Evolutionary conservation across 2,888 invertebrate genomes (phyloP).

Genomic region (Ormia ochracea): DNA sequence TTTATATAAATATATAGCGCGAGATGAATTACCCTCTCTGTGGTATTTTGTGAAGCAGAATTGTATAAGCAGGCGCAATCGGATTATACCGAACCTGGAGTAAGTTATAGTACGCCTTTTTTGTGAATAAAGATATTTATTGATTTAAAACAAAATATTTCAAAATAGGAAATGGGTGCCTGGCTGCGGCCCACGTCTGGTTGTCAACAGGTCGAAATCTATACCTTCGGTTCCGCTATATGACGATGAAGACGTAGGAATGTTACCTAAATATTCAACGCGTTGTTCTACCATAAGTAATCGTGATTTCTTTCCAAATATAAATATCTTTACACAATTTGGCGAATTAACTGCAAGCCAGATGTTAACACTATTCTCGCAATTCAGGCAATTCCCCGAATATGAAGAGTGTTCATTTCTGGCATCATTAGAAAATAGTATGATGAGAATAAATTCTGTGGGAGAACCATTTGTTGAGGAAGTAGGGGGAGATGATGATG

Average conservation of each 20-base stretch:
- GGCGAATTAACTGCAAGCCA: constrained; percentile 82
- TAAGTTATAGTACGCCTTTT: constrained; percentile 76
- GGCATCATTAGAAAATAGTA: constrained; percentile 81
- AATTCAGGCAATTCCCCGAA: constrained; percentile 80
- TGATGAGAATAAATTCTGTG: constrained; percentile 78
- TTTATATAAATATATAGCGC: constrained; percentile 78
- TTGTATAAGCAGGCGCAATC: constrained; percentile 79
- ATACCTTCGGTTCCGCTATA: constrained; percentile 56
- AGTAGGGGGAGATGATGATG: constrained; percentile 72
- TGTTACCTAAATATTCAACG: constrained; percentile 70
- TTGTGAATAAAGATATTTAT: background rate
- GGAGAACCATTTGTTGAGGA: constrained; percentile 70
- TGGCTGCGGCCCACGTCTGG: constrained; percentile 83
- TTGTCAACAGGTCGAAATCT: constrained; percentile 71
- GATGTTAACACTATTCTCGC: constrained; percentile 81
- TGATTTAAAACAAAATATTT: background rate
- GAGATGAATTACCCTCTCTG: constrained; percentile 80
- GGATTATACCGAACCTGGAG: constrained; percentile 86
- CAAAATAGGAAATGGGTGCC: constrained; percentile 83
- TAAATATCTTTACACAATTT: constrained; percentile 85
- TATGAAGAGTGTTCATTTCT: constrained; percentile 82
- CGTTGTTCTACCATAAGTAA: constrained; percentile 70
- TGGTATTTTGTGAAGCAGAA: constrained; percentile 85
- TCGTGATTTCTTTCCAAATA: constrained; percentile 77
- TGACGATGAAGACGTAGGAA: constrained; percentile 63